phyloP scores from a whole-genome alignment of 1,140 invertebrate species.

The Cyrtorhinus lividipennis region DNA sequence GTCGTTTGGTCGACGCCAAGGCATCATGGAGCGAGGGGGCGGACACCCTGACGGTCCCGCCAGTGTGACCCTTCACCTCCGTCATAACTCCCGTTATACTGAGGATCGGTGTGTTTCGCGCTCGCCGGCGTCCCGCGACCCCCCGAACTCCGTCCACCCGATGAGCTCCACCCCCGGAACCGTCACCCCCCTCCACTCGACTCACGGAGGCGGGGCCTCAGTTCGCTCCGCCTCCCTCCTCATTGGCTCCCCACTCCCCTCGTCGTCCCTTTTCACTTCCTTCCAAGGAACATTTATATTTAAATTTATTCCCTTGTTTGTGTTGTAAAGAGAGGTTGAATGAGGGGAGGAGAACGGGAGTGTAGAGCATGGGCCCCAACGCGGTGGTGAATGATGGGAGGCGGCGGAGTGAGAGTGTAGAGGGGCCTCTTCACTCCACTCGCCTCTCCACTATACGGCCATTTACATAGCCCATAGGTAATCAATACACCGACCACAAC shows the following conservation, averaged over 20 bases:
- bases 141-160: background rate
- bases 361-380: background rate
- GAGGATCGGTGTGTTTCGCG: background rate
- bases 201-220: background rate
- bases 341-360: background rate
- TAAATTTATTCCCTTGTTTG: slow-evolving; percentile 9
- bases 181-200: background rate
- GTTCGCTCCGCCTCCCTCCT: background rate
- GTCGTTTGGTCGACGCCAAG: slow-evolving; percentile 23
- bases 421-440: background rate
- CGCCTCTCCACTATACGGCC: background rate
- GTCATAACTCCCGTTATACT: slow-evolving; percentile 9
- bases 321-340: background rate
- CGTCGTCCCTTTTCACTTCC: background rate
- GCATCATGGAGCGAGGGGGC: slow-evolving; percentile 16
- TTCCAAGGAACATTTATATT: slow-evolving; percentile 10
- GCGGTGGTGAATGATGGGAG: background rate
- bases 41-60: slow-evolving; percentile 18
- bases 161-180: background rate
- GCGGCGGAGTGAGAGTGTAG: background rate
- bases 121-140: background rate
- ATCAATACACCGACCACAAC: background rate
- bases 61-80: slow-evolving; percentile 14
- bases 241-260: background rate
- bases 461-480: slow-evolving; percentile 5